Evolutionary conservation across 2,113 vertebrate species (phyloP).

Genomic region (Colinus virginianus): DNA sequence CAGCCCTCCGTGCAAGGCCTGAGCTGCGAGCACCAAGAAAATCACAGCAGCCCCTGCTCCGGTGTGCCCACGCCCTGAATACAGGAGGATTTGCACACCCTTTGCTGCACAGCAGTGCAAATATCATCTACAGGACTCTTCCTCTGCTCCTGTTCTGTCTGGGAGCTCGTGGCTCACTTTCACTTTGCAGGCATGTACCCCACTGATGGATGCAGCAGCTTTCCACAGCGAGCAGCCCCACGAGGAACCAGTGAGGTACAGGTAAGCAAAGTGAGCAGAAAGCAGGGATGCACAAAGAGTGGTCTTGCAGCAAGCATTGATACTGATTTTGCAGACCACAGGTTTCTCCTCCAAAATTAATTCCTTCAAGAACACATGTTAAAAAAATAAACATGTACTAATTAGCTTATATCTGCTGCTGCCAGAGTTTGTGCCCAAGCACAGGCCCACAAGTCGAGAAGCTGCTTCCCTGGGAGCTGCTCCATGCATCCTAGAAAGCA

Average conservation of each 20-base stretch:
- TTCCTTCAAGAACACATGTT: rapidly evolving
- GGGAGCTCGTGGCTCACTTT: background rate
- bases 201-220: background rate
- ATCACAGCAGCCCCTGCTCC: background rate
- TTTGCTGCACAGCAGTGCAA: rapidly evolving
- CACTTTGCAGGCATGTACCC: rapidly evolving
- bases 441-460: background rate
- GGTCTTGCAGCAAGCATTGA: background rate
- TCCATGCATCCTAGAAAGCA: background rate
- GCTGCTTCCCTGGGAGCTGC: background rate
- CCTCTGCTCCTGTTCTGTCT: background rate
- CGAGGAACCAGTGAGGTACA: rapidly evolving
- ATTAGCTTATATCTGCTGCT: background rate
- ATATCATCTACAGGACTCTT: background rate
- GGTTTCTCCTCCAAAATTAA: background rate
- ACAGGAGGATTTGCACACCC: rapidly evolving
- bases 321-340: rapidly evolving
- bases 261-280: background rate
- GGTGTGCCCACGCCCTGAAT: rapidly evolving
- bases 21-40: rapidly evolving
- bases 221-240: background rate
- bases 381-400: rapidly evolving
- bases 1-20: background rate
- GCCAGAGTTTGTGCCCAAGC: no score
- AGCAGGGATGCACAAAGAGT: background rate